Conservation (phyloP, 2,113 vertebrate genomes). For the Chlorocebus sabaeus region DNA sequence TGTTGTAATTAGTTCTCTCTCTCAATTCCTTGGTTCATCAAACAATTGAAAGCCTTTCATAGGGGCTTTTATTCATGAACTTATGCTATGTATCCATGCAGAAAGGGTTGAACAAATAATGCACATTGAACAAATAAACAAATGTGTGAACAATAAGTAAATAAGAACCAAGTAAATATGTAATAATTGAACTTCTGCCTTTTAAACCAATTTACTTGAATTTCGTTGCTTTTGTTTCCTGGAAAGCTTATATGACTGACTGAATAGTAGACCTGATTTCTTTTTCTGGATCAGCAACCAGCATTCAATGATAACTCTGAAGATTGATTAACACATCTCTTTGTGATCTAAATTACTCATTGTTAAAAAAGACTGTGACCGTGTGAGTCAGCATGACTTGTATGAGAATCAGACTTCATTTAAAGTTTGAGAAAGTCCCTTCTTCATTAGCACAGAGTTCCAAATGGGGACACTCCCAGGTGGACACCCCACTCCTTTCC, state of each 20-base stretch:
- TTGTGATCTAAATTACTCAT: not conserved
- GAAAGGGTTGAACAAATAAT: not conserved
- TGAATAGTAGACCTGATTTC: not conserved
- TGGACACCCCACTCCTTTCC: not conserved
- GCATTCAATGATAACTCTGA: not conserved
- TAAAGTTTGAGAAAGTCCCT: conserved; percentile 20
- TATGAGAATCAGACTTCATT: not conserved
- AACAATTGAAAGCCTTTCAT: not conserved
- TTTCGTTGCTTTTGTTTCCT: conserved; percentile 10
- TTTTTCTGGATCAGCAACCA: conserved; percentile 33
- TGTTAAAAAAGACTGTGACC: not conserved
- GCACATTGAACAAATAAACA: not conserved
- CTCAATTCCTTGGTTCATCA: not conserved
- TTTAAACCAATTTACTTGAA: not conserved
- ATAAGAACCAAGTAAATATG: not conserved
- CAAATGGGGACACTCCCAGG: not conserved
- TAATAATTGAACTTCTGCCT: not conserved
- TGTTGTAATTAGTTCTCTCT: not conserved
- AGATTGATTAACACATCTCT: not conserved
- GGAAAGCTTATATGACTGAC: not conserved
- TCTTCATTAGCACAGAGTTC: not conserved
- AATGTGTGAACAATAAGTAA: not conserved
- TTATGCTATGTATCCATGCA: not conserved
- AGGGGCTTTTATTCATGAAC: not conserved
- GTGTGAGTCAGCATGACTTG: not conserved